These are phyloP conservation scores for Podarcis cretensis DNA, from an alignment of 2,113 vertebrate species.

Conservation along the genomic window DNA sequence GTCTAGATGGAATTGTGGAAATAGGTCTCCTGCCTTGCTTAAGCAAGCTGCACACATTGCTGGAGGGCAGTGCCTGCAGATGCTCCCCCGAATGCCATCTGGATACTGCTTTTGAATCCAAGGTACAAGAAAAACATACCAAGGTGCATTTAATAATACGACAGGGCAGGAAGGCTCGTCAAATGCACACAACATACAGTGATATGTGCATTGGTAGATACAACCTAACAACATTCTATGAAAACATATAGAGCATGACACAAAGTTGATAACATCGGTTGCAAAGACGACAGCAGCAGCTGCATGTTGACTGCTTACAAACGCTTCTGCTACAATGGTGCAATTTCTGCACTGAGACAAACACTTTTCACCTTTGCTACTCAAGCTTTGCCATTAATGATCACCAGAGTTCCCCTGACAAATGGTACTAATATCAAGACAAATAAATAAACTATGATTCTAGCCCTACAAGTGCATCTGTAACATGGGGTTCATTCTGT, in stretches of 20 bases:
- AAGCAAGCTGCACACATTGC: background rate
- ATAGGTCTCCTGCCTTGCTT: background rate
- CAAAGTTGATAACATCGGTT: background rate
- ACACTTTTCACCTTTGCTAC: constrained; percentile 4
- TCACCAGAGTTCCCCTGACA: background rate
- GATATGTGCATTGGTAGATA: background rate
- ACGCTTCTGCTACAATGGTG: background rate
- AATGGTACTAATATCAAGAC: background rate
- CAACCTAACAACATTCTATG: background rate
- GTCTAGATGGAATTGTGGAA: background rate
- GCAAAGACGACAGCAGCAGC: background rate
- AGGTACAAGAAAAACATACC: background rate
- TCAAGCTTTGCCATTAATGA: background rate
- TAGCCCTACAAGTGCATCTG: background rate
- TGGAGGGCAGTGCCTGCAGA: background rate
- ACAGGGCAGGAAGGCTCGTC: background rate
- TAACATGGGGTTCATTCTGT: background rate
- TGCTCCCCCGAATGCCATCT: constrained; percentile 12
- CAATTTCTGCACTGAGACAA: background rate
- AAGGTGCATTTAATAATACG: background rate
- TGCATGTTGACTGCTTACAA: background rate
- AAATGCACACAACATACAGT: background rate
- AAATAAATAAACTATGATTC: background rate
- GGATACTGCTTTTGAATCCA: constrained; percentile 6
- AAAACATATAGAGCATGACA: background rate